Base-by-base conservation (phyloP, 2,888 invertebrate genomes). In the Euclidia mi region DNA sequence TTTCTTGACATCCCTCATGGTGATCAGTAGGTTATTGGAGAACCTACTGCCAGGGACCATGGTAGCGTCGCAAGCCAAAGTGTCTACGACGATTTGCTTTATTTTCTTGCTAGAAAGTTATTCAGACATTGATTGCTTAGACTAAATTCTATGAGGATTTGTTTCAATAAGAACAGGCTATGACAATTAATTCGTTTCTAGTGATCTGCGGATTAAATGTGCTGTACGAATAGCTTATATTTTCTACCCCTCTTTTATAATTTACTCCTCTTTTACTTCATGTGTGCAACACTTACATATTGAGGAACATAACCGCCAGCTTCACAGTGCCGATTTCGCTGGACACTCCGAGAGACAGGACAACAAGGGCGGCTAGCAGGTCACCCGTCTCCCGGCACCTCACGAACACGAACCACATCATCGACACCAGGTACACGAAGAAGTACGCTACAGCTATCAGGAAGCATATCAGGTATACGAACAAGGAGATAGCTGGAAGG, bases 401-500 rank as follows among this genome's bases (percentile, higher is more conserved):
- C 32, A 75, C 57, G 53, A 84, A 84, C 2, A 90, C 82, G 58
- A 86, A 89, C 89, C 90, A 91, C 0, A 69, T 1, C 77, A 84
- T 78, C 0, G 89, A 90, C 11, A 86, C 42, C 3, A 84, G 50
- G 58, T 86, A 89, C 7, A 82, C 82, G 78, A 87, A 89, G 69
- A 82, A 76, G 49, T 87, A 89, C 2, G 68, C 51, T 0, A 50
- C 6, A 0, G 65, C 38, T 1, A 71, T 55, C 1, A 65, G 25
- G 1, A 63, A 10, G 0, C 76, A 75, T 1, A 81, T 1, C 1
- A 87, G 12, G 71, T 87, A 85, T 34, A 69, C 78, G 2, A 74
- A 10, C 0, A 66, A 11, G 1, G 89, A 71, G 10, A 87, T 84
- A 0, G 65, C 89, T 89, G 31, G 14, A 44, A 49, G 12, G 18